Base-by-base conservation (phyloP, 2,888 invertebrate genomes). In the Drosophila histrio region DNA sequence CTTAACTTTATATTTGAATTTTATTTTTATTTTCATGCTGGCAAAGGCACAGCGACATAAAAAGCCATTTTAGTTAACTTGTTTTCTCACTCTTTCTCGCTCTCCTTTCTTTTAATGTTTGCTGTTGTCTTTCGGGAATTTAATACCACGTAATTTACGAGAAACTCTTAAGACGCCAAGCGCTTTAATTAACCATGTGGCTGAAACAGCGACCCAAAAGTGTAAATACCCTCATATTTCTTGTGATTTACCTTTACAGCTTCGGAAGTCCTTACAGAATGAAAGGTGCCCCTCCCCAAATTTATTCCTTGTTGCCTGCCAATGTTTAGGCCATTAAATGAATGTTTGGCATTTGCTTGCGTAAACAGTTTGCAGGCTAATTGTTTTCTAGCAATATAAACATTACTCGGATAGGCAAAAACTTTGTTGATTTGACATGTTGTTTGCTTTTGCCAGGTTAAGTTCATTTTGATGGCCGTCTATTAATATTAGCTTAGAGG, bases 101-200 rank as follows among this genome's bases (percentile, higher is more conserved):
- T 15, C 1, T 19, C 19, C 30, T 22, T 30, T 41, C 28, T 24
- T 15, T 36, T 38, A 28, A 41, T 53, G 39, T 38, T 46, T 60
- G 30, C 71, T 49, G 46, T 58, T 56, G 44, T 44, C 56, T 41
- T 65, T 67, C 52, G 57, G 56, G 65, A 73, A 83, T 85, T 87
- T 87, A 85, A 84, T 87, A 83, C 87, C 72, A 72, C 74, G 83
- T 85, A 83, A 85, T 85, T 85, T 85, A 85, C 86, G 85, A 86
- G 79, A 77, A 73, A 80, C 80, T 82, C 84, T 87, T 82, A 85
- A 84, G 82, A 83, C 70, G 79, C 73, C 77, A 78, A 85, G 84
- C 72, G 87, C 85, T 87, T 85, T 85, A 85, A 85, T 85, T 85
- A 85, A 85, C 85, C 85, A 87, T 85, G 85, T 84, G 86, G 82